Evolutionary conservation across 2,888 invertebrate species (phyloP), one percentile per base, ranked within the genome.

Genomic region (Malthinus seriepunctatus): DNA sequence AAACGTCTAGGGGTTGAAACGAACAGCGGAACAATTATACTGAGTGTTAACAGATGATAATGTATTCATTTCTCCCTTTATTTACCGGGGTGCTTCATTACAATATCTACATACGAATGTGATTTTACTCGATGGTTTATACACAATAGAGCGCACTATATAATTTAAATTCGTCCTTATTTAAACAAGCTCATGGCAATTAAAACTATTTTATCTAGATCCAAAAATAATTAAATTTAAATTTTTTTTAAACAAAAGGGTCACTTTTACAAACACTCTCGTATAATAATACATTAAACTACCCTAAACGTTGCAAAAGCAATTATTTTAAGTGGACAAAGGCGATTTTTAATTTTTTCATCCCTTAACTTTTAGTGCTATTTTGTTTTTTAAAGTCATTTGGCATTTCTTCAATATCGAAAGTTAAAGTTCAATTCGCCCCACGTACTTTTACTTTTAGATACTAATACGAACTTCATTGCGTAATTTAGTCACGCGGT

Each of bases 31-130:
- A 78, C 78, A 79, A 79, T 79, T 78, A 79, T 75, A 73, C 73
- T 75, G 78, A 79, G 78, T 78, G 79, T 79, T 78, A 79, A 79
- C 77, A 75, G 77, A 77, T 73, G 79, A 78, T 79, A 78, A 79
- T 79, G 76, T 78, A 78, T 79, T 78, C 78, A 75, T 76, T 74
- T 73, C 70, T 68, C 71, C 70, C 68, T 67, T 67, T 70, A 63
- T 63, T 61, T 60, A 55, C 56, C 53, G 51, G 55, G 55, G 49
- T 46, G 56, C 63, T 57, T 56, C 55, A 62, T 62, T 58, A 56
- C 60, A 52, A 56, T 61, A 57, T 58, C 58, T 56, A 50, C 59
- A 55, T 60, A 35, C 51, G 48, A 46, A 61, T 45, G 42, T 46
- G 33, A 48, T 60, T 55, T 37, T 32, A 35, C 31, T 48, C 47